Evolutionary conservation across 2,797 vertebrate species (phyloP), one percentile per base, ranked within the genome.

Genomic region (Macropodus opercularis): DNA sequence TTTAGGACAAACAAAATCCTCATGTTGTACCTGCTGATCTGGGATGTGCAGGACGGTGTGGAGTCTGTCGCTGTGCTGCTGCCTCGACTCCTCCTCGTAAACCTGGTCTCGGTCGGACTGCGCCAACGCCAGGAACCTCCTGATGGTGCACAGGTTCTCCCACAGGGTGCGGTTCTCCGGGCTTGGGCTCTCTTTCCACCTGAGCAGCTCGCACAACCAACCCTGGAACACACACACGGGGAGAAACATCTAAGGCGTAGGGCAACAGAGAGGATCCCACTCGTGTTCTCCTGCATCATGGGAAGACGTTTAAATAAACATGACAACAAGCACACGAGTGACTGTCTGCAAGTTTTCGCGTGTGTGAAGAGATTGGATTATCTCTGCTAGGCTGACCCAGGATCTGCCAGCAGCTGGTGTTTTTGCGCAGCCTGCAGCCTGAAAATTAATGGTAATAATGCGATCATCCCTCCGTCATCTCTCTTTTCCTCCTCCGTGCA

Each of bases 81-180:
- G 94, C 7, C 95, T 77, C 0, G 94, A 94, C 81, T 96, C 95
- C 0, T 97, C 94, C 59, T 97, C 94, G 0, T 96, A 97, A 60
- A 95, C 90, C 56, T 92, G 92, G 24, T 97, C 95, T 40, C 88
- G 46, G 8, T 86, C 80, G 3, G 51, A 18, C 58, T 72, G 81
- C 1, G 83, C n/a, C 12, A 87, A 21, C 0, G 69, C 44, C 74
- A 98, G 88, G 88, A 98, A 98, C 71, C 96, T 93, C 14, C 94
- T 92, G 73, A 98, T 98, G 71, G 95, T 97, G 81, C 95, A 96
- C 62, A 98, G 92, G 87, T 98, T 98, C 85, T 98, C 97, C 96
- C 97, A 98, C n/a, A 98, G 93, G 0, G 97, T 98, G 61, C 96
- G 93, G 87, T 98, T 98, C 82, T 98, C 97, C 0, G 95, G 97